Conservation (phyloP, 2,797 vertebrate species). For the Hoplostethus atlanticus region DNA sequence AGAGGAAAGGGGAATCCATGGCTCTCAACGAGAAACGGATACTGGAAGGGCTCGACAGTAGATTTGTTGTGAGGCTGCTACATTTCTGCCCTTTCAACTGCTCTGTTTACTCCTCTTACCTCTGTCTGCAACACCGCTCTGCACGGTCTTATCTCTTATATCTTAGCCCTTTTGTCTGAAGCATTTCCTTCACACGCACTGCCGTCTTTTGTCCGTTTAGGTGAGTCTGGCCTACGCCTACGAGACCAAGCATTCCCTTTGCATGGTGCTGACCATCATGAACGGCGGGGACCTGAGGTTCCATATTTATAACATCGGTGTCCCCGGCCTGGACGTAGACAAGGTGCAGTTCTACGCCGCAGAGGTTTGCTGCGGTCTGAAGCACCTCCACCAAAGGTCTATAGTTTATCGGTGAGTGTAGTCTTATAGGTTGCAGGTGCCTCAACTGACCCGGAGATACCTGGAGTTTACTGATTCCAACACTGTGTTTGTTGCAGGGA, state of each 20-base stretch:
- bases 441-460: not conserved
- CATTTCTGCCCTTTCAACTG: too few species aligned
- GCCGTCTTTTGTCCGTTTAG: slow-evolving; percentile 56
- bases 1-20: slow-evolving; percentile 86
- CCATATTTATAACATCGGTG: slow-evolving; percentile 89
- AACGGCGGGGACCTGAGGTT: slow-evolving; percentile 89
- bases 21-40: slow-evolving; percentile 91
- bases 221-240: slow-evolving; percentile 90
- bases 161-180: too few species aligned
- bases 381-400: slow-evolving; percentile 86
- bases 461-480: not conserved
- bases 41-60: slow-evolving; percentile 88
- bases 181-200: not conserved
- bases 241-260: slow-evolving; percentile 89
- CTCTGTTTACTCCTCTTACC: not conserved
- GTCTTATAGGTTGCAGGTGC: too few species aligned
- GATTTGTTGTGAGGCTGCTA: slow-evolving; percentile 86
- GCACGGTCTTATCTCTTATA: too few species aligned
- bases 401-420: slow-evolving; percentile 86
- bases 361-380: slow-evolving; percentile 88
- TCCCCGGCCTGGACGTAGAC: slow-evolving; percentile 76
- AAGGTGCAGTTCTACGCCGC: slow-evolving; percentile 88
- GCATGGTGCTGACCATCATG: slow-evolving; percentile 91
- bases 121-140: not conserved
- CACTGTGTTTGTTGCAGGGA: slow-evolving; percentile 85